These are phyloP conservation scores for Chaetodon trifasciatus DNA, from an alignment of 2,797 vertebrate species.

Conservation along the genomic window DNA sequence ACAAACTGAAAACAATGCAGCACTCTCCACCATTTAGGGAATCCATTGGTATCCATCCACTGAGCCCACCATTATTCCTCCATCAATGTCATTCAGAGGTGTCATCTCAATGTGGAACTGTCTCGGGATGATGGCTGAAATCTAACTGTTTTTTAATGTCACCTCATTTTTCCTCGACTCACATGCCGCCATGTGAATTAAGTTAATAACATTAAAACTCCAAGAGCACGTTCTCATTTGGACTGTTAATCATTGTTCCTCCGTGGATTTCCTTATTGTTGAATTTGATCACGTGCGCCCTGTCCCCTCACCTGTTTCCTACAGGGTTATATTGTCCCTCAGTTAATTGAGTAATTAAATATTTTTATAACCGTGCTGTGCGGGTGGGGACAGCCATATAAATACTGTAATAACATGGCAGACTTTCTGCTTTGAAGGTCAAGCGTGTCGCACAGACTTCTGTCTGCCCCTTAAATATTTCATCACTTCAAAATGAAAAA, in stretches of 20 bases:
- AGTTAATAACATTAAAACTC: conserved; percentile 18
- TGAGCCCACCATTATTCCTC: conserved; percentile 48
- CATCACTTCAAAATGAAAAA: conserved; percentile 85
- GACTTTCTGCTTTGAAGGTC: conserved; percentile 82
- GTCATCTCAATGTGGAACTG: conserved; percentile 43
- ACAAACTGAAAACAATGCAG: conserved; percentile 62
- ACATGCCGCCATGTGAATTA: conserved; percentile 34
- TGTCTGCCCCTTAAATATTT: conserved; percentile 85
- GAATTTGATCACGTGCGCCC: conserved; percentile 59
- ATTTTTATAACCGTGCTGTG: conserved; percentile 82
- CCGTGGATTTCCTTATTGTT: conserved; percentile 40
- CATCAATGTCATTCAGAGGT: conserved; percentile 56
- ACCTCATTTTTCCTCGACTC: conserved; percentile 34
- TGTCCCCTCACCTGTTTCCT: conserved; percentile 72
- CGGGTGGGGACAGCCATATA: conserved; percentile 74
- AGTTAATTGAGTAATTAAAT: conserved; percentile 87
- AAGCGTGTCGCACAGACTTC: conserved; percentile 71
- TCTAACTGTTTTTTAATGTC: conserved; percentile 25
- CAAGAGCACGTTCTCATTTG: conserved; percentile 21
- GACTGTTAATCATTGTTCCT: conserved; percentile 4
- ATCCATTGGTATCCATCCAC: conserved; percentile 46
- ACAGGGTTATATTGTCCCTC: conserved; percentile 80
- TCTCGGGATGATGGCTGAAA: conserved; percentile 51
- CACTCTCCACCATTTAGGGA: conserved; percentile 53
- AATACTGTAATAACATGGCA: conserved; percentile 84